Percentiles rank a stretch among this genome's conserved stretches.
Evolutionary conservation across 2,113 vertebrate genomes (phyloP).

Genomic region (Axis porcinus): DNA sequence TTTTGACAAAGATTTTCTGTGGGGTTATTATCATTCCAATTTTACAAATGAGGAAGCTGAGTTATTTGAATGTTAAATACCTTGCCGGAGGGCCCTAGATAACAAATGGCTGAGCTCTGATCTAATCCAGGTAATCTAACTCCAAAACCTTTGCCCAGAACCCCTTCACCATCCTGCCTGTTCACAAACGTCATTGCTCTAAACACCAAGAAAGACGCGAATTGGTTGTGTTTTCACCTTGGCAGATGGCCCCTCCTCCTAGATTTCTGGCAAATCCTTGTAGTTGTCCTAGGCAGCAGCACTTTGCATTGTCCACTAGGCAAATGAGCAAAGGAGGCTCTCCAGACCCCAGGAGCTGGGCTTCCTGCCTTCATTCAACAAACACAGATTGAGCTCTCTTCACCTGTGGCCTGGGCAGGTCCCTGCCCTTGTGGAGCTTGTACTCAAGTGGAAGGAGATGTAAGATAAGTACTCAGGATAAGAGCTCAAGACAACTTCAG

Average conservation of each 20-base stretch:
- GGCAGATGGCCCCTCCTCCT: not conserved
- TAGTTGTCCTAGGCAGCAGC: not conserved
- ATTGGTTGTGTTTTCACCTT: not conserved
- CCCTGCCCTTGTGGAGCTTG: not conserved
- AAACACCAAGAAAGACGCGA: not conserved
- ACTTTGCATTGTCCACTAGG: not conserved
- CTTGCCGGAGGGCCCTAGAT: not conserved
- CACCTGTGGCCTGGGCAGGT: fast-evolving
- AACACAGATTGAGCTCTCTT: not conserved
- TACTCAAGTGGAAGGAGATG: not conserved
- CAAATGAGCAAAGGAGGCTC: not conserved
- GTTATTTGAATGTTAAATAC: not conserved
- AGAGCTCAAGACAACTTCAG: not conserved
- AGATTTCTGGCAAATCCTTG: not conserved
- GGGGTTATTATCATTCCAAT: not conserved
- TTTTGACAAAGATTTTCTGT: not conserved
- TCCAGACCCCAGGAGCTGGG: fast-evolving
- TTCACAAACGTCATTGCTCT: not conserved
- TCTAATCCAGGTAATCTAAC: not conserved
- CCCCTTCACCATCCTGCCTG: not conserved
- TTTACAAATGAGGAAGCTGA: not conserved
- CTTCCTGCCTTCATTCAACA: not conserved
- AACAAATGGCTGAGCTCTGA: not conserved
- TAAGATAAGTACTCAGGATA: not conserved
- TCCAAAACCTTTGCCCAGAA: not conserved